A percentile compares a stretch with the other conserved stretches of the same genome.
Evolutionary conservation across 2,888 invertebrate genomes (phyloP).

Genomic region (Drosophila koepferae): DNA sequence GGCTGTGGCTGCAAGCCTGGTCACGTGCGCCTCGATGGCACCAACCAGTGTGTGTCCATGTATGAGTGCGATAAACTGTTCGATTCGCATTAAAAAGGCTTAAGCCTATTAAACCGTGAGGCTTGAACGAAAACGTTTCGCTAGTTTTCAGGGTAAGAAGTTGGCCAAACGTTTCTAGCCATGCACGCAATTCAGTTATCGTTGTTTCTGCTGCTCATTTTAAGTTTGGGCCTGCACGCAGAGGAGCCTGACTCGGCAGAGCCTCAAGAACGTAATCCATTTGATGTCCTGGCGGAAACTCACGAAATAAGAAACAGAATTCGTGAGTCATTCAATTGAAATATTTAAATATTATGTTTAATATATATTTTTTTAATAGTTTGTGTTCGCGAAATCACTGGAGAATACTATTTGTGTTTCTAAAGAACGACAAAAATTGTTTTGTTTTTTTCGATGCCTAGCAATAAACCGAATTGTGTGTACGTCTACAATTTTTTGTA

Average conservation of each 20-base stretch:
- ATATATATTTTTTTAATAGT: slow-evolving; percentile 13
- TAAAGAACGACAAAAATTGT: slow-evolving; percentile 4
- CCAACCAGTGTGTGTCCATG: slow-evolving; percentile 32
- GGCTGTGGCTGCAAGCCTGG: slow-evolving; percentile 55
- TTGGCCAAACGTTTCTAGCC: not conserved
- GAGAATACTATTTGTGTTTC: slow-evolving; percentile 10
- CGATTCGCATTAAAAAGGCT: not conserved
- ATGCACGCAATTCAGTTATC: slow-evolving; percentile 15
- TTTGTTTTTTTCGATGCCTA: slow-evolving; percentile 10
- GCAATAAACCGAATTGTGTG: slow-evolving; percentile 44
- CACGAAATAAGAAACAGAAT: slow-evolving; percentile 15
- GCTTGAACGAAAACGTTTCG: not conserved
- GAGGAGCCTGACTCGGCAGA: too few species aligned
- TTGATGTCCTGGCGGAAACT: not conserved
- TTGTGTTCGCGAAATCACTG: slow-evolving; percentile 11
- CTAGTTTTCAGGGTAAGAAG: not conserved
- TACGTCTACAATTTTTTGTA: slow-evolving; percentile 8
- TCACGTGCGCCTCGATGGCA: slow-evolving; percentile 41
- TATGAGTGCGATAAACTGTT: slow-evolving; percentile 23
- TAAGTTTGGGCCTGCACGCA: not conserved
- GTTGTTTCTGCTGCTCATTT: slow-evolving; percentile 19
- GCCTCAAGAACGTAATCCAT: not conserved
- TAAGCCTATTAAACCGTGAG: slow-evolving; percentile 1
- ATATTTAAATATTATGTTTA: not conserved
- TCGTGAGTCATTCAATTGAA: slow-evolving; percentile 18